Evolutionary conservation across 1,140 invertebrate species (phyloP).

Genomic region (Lordiphosa stackelbergi): DNA sequence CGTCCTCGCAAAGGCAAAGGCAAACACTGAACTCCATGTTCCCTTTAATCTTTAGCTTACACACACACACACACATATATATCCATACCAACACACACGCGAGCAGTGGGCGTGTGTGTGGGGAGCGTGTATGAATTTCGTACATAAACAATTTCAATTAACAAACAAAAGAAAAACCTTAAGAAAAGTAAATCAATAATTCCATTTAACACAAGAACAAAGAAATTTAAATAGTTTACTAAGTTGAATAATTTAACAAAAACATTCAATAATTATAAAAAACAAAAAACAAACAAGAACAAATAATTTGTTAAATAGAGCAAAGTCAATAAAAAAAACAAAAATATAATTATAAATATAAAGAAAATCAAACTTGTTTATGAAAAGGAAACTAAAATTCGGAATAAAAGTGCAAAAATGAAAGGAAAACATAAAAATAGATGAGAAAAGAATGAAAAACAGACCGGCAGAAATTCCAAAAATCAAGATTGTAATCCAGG

Average conservation of each 20-base stretch:
- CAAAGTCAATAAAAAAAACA: not conserved
- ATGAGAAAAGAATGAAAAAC: too few relatives aligned
- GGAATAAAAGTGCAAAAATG: too few relatives aligned
- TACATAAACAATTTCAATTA: conserved; percentile 31
- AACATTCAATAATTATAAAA: not conserved
- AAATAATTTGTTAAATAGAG: not conserved
- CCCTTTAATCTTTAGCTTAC: conserved; percentile 8
- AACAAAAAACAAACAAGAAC: not conserved
- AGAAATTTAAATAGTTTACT: conserved; percentile 39
- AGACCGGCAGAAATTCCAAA: too few relatives aligned
- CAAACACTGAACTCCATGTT: conserved; percentile 18
- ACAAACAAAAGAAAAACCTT: not conserved
- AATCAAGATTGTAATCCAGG: too few relatives aligned
- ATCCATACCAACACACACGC: not conserved
- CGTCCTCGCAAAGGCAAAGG: conserved; percentile 38
- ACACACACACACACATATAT: conserved; percentile 17
- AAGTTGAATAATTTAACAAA: conserved; percentile 40
- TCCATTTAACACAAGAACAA: conserved; percentile 28
- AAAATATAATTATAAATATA: too few relatives aligned
- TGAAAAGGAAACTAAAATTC: too few relatives aligned
- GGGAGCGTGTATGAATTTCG: not conserved
- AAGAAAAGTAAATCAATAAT: conserved; percentile 34
- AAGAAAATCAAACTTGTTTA: too few relatives aligned
- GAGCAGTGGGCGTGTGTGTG: conserved; percentile 3
- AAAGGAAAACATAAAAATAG: too few relatives aligned